Conservation (phyloP, 2,888 invertebrate genomes). For the Aelia acuminata region DNA sequence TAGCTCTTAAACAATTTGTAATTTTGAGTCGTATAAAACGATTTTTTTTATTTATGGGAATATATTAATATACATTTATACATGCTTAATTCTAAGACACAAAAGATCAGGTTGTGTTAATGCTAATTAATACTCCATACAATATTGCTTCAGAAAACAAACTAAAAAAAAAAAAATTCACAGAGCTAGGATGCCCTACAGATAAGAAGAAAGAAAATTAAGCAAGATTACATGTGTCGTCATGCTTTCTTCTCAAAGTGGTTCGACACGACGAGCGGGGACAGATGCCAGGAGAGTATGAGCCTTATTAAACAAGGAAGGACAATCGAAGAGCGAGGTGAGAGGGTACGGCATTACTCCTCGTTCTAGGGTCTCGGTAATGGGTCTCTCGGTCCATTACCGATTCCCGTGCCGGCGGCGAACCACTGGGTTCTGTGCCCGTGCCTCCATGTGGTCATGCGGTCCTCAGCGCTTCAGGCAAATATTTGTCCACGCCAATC, state of each 20-base stretch:
- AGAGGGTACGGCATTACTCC: neutral
- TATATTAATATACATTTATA: too few species aligned
- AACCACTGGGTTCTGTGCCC: conserved; percentile 9
- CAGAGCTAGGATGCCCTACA: too few species aligned
- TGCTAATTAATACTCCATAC: too few species aligned
- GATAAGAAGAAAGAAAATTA: neutral
- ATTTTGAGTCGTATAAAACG: too few species aligned
- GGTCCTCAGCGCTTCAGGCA: neutral
- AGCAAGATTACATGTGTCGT: neutral
- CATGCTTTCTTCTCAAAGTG: neutral
- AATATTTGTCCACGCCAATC: conserved; percentile 32
- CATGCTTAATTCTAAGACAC: too few species aligned
- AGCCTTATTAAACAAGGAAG: conserved; percentile 43
- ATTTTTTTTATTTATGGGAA: too few species aligned
- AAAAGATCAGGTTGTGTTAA: too few species aligned
- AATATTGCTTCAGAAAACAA: too few species aligned
- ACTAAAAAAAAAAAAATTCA: too few species aligned
- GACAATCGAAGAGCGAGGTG: conserved; percentile 1
- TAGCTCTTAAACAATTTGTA: too few species aligned
- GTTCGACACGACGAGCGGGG: neutral
- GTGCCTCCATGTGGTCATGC: conserved; percentile 30
- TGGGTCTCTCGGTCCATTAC: conserved; percentile 4
- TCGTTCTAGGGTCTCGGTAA: neutral
- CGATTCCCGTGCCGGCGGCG: neutral
- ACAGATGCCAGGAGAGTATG: conserved; percentile 30